phyloP scores from a whole-genome alignment of 2,113 vertebrate genomes.

The Chlamydotis undulata region DNA sequence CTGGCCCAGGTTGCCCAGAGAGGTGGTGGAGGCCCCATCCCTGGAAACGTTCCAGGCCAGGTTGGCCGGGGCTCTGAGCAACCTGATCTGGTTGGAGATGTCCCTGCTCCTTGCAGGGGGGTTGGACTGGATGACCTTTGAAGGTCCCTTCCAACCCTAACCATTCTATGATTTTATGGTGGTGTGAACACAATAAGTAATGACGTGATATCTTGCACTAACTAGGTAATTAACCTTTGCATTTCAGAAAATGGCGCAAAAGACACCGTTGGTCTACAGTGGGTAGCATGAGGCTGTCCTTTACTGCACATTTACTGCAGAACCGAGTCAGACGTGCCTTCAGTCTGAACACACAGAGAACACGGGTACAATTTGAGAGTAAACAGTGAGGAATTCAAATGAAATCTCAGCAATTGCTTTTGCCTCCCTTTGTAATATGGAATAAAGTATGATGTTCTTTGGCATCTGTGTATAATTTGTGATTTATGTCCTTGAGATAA shows the following conservation, averaged over 20 bases:
- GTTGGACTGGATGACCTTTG: no score
- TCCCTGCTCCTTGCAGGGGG: no score
- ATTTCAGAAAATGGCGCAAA: not conserved
- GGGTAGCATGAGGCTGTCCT: not conserved
- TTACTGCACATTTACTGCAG: not conserved
- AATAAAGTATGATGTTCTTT: not conserved
- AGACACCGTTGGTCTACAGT: not conserved
- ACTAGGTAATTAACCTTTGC: not conserved
- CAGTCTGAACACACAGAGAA: not conserved
- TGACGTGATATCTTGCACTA: not conserved
- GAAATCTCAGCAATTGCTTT: not conserved
- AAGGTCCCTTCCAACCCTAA: no score
- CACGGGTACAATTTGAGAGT: not conserved
- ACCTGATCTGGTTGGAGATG: no score
- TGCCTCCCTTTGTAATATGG: not conserved
- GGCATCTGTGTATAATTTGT: not conserved
- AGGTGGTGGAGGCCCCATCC: no score
- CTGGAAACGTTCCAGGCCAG: no score
- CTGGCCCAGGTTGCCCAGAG: no score
- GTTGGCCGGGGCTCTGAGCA: no score
- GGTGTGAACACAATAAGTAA: not conserved
- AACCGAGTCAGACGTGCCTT: not conserved
- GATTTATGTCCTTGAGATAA: not conserved
- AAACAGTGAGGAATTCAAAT: not conserved
- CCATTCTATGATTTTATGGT: not conserved